A percentile compares a stretch with the other conserved stretches of the same genome.
phyloP scores from a whole-genome alignment of 2,888 invertebrate species.

The Julus scandinavius region DNA sequence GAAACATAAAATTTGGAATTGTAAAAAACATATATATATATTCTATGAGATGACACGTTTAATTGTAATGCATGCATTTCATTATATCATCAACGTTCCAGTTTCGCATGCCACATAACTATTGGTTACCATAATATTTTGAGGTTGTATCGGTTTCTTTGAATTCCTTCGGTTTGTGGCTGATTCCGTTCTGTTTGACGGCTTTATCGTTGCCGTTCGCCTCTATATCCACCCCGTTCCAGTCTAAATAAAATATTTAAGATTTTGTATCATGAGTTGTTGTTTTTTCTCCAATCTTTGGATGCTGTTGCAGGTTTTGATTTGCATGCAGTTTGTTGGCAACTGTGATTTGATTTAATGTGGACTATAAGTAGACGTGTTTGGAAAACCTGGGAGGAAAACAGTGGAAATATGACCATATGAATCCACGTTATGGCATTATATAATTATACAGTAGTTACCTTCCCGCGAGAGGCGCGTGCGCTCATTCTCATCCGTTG shows the following conservation, averaged over 20 bases:
- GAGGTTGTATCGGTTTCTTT: constrained; percentile 31
- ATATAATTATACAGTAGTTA: too few species aligned
- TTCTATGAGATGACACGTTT: neutral
- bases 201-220: neutral
- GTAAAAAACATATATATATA: neutral
- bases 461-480: too few species aligned
- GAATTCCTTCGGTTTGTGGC: neutral
- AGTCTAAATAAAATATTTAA: neutral
- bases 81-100: neutral
- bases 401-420: too few species aligned
- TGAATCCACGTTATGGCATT: too few species aligned
- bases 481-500: too few species aligned
- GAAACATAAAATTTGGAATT: neutral
- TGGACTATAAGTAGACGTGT: too few species aligned
- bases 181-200: constrained; percentile 24
- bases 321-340: too few species aligned
- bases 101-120: neutral
- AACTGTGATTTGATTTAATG: too few species aligned
- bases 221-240: constrained; percentile 29
- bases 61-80: neutral
- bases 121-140: constrained; percentile 13
- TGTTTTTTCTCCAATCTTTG: too few species aligned
- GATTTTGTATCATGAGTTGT: neutral
- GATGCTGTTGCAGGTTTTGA: too few species aligned
- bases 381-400: too few species aligned